phyloP scores from a whole-genome alignment of 2,797 vertebrate genomes.

The Neosalanx taihuensis region DNA sequence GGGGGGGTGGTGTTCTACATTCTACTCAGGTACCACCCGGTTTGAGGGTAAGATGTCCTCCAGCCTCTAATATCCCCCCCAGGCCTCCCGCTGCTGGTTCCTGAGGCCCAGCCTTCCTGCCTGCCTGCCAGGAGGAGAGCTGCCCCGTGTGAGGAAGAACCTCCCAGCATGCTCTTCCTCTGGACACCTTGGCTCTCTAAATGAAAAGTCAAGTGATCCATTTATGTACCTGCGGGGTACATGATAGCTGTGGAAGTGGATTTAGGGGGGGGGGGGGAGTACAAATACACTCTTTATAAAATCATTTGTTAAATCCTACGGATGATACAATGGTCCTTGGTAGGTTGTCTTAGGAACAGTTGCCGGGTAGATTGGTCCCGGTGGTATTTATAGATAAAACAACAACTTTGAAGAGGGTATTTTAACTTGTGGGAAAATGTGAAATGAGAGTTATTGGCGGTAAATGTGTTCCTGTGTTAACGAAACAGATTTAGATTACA shows the following conservation, averaged over 20 bases:
- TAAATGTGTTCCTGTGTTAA: too few relatives aligned
- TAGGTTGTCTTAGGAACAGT: too few relatives aligned
- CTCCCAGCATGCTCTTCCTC: slow-evolving; percentile 32
- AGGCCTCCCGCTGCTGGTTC: slow-evolving; percentile 47
- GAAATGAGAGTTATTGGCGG: too few relatives aligned
- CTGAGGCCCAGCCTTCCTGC: slow-evolving; percentile 39
- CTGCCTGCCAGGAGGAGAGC: slow-evolving; percentile 55
- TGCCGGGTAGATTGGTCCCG: too few relatives aligned
- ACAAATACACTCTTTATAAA: slow-evolving; percentile 3
- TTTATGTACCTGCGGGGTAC: slow-evolving; percentile 43
- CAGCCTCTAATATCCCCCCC: slow-evolving; percentile 56
- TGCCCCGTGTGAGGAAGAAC: slow-evolving; percentile 38
- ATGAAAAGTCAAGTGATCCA: slow-evolving; percentile 47
- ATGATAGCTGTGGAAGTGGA: slow-evolving; percentile 24
- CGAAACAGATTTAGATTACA: too few relatives aligned
- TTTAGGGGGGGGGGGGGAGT: slow-evolving; percentile 8
- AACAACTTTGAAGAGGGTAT: too few relatives aligned
- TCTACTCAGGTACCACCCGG: slow-evolving; percentile 46
- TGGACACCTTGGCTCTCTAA: slow-evolving; percentile 41
- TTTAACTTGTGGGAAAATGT: too few relatives aligned
- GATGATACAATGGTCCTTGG: too few relatives aligned
- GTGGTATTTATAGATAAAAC: too few relatives aligned
- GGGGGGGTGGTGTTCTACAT: slow-evolving; percentile 13
- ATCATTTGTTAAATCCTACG: neutral
- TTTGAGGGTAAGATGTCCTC: slow-evolving; percentile 40